These are phyloP conservation scores for Cyclopterus lumpus DNA, from an alignment of 2,797 vertebrate species.

Conservation along the genomic window DNA sequence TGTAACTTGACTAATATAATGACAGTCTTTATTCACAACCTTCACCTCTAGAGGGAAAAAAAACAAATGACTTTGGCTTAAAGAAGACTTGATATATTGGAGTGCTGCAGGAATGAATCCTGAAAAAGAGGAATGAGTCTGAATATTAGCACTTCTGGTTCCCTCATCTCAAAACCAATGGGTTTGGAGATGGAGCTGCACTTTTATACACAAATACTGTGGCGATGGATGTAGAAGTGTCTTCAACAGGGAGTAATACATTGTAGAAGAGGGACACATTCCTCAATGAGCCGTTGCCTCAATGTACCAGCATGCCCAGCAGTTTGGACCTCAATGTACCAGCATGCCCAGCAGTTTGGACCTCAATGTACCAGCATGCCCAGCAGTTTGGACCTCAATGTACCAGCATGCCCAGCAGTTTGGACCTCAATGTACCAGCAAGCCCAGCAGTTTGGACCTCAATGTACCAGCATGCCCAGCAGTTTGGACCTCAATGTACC, in stretches of 20 bases:
- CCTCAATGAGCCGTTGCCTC: neutral
- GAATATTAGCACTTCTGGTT: too few relatives aligned
- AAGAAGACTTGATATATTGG: too few relatives aligned
- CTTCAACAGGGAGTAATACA: neutral
- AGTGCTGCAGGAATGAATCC: too few relatives aligned
- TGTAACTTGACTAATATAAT: neutral
- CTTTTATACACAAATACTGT: neutral
- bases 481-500: neutral
- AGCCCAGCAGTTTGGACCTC: too few relatives aligned
- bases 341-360: neutral
- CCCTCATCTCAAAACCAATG: too few relatives aligned
- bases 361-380: too few relatives aligned
- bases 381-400: too few relatives aligned
- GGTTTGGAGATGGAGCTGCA: neutral
- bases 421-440: too few relatives aligned
- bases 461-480: neutral
- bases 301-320: neutral
- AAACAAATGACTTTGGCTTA: too few relatives aligned
- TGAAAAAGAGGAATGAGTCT: too few relatives aligned
- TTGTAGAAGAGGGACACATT: neutral
- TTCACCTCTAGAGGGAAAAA: neutral
- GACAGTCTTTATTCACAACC: neutral
- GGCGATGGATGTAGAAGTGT: neutral
- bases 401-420: neutral
- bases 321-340: neutral